These are phyloP conservation scores for Alsophila aescularia DNA, from an alignment of 2,888 invertebrate species.

Conservation along the genomic window DNA sequence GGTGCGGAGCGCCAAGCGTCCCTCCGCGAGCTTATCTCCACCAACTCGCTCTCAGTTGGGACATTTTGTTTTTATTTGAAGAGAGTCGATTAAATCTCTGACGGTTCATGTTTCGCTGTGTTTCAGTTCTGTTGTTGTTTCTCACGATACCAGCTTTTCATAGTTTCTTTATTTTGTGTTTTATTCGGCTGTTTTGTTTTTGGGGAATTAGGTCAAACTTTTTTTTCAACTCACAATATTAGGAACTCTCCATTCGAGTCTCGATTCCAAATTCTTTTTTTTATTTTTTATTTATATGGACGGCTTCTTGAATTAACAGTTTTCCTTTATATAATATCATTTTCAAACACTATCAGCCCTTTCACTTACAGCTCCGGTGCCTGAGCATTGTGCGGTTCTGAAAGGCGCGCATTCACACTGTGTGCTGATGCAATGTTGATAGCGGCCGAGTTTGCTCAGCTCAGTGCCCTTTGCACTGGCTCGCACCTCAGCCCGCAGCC, in stretches of 20 bases:
- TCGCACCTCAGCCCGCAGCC: background rate
- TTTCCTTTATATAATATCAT: too few relatives aligned
- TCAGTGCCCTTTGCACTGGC: background rate
- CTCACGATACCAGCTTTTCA: conserved; percentile 5
- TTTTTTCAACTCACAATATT: background rate
- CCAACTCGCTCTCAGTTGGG: background rate
- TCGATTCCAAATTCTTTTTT: too few relatives aligned
- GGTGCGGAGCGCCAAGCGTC: too few relatives aligned
- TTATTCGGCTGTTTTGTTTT: background rate
- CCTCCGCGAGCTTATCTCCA: too few relatives aligned
- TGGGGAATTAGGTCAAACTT: background rate
- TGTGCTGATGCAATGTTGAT: conserved; percentile 36
- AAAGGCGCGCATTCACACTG: conserved; percentile 9
- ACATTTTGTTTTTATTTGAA: conserved; percentile 2
- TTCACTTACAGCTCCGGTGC: background rate
- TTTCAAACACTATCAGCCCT: too few relatives aligned
- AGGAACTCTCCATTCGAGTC: too few relatives aligned
- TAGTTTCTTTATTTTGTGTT: background rate
- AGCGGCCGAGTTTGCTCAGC: conserved; percentile 18
- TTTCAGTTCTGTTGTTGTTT: background rate
- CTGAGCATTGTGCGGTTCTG: background rate
- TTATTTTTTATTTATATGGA: too few relatives aligned
- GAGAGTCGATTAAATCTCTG: conserved; percentile 4
- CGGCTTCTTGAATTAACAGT: too few relatives aligned
- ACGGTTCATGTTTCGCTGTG: background rate